phyloP scores from a whole-genome alignment of 2,113 vertebrate species.

The Eptesicus fuscus region DNA sequence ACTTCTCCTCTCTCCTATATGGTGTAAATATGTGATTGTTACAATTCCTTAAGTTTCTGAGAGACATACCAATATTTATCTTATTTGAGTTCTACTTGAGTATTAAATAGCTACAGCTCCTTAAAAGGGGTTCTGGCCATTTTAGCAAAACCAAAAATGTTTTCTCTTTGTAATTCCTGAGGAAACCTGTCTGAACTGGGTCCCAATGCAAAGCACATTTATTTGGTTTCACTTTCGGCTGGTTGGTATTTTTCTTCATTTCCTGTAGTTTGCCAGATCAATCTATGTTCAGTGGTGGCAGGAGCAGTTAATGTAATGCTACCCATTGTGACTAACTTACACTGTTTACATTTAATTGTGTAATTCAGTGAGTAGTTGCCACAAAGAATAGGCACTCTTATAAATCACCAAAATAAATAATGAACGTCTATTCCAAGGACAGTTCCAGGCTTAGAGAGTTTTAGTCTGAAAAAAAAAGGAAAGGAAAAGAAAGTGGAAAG shows the following conservation, averaged over 20 bases:
- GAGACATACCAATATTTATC: not conserved
- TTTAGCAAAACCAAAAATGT: not conserved
- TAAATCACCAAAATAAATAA: constrained; percentile 60
- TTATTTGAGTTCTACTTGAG: not conserved
- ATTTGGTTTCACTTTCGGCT: constrained; percentile 19
- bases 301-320: constrained; percentile 29
- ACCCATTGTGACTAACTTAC: not conserved
- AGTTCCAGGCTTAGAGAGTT: not conserved
- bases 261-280: not conserved
- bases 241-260: not conserved
- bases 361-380: constrained; percentile 48
- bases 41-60: not conserved
- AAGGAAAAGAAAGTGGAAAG: not conserved
- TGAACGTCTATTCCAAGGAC: not conserved
- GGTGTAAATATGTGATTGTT: not conserved
- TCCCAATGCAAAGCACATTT: not conserved
- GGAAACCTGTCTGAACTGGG: not conserved
- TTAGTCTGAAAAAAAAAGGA: not conserved
- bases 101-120: not conserved
- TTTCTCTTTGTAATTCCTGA: not conserved
- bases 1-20: not conserved
- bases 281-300: not conserved
- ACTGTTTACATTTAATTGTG: constrained; percentile 49
- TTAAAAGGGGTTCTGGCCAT: not conserved
- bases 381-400: constrained; percentile 40